A percentile compares a stretch with the other conserved stretches of the same genome.
Conservation (phyloP, 1,140 invertebrate species). For the Telenomus remus region DNA sequence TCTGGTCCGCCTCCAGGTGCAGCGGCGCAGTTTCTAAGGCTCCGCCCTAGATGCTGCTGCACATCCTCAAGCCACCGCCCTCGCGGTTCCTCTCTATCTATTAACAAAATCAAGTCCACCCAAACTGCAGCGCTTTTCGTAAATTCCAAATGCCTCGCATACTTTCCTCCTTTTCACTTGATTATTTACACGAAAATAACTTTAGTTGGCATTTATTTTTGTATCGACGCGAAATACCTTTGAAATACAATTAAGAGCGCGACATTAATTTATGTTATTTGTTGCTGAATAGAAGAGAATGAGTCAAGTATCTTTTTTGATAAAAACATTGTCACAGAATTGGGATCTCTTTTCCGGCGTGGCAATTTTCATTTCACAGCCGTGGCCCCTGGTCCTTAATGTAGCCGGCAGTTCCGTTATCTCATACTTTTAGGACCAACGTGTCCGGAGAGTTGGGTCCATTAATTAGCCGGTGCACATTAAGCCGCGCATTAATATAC, state of each 20-base stretch:
- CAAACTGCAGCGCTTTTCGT: conserved; percentile 7
- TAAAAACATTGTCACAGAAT: background rate
- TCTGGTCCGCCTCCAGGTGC: conserved; percentile 54
- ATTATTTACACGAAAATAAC: conserved; percentile 11
- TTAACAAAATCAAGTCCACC: conserved; percentile 40
- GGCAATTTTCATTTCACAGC: conserved; percentile 58
- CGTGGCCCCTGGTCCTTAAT: conserved; percentile 68
- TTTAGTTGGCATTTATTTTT: too few relatives aligned
- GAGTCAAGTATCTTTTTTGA: too few relatives aligned
- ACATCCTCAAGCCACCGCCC: conserved; percentile 65
- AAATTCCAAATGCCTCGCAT: conserved; percentile 25
- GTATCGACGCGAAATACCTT: too few relatives aligned
- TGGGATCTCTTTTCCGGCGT: conserved; percentile 8
- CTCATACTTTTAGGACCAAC: conserved; percentile 68
- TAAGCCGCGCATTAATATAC: conserved; percentile 76
- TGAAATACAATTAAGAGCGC: too few relatives aligned
- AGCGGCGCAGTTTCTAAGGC: conserved; percentile 68
- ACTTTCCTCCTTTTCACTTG: conserved; percentile 5
- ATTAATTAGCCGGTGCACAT: conserved; percentile 75
- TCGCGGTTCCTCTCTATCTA: conserved; percentile 52
- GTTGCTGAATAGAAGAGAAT: too few relatives aligned
- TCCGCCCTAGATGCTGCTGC: conserved; percentile 68
- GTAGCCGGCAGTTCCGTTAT: conserved; percentile 67
- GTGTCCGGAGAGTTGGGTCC: conserved; percentile 72
- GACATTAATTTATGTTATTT: too few relatives aligned